These are phyloP conservation scores for Damaliscus lunatus DNA, from an alignment of 2,113 vertebrate species.

Conservation along the genomic window DNA sequence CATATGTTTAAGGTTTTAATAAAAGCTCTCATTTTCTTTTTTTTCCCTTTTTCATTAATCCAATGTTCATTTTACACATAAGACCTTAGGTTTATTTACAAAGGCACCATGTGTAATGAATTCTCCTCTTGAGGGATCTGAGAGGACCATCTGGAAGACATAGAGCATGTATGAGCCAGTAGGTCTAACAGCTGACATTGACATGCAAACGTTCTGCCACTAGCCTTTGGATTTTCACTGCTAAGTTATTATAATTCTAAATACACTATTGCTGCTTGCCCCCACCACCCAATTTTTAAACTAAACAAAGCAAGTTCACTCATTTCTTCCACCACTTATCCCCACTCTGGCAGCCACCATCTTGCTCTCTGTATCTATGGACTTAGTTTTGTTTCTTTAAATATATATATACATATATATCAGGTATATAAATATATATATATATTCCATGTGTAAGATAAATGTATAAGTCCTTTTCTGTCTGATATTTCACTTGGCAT, in stretches of 20 bases:
- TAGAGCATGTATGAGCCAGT: conserved; percentile 16
- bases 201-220: background rate
- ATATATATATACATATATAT: background rate
- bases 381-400: background rate
- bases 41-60: background rate
- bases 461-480: background rate
- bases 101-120: background rate
- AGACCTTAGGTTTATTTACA: conserved; percentile 47
- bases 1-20: background rate
- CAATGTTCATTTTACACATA: background rate
- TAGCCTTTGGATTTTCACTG: conserved; percentile 34
- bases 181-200: conserved; percentile 31
- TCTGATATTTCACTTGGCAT: background rate
- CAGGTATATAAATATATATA: background rate
- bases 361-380: background rate
- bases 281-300: background rate
- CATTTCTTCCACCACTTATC: background rate
- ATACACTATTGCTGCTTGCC: background rate
- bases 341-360: background rate
- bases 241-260: conserved; percentile 54
- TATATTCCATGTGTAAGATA: background rate
- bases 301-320: background rate
- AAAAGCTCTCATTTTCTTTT: background rate
- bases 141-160: conserved; percentile 49
- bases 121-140: conserved; percentile 30